These are phyloP conservation scores for Dolichopus griseipennis DNA, from an alignment of 2,888 invertebrate species.

Conservation along the genomic window DNA sequence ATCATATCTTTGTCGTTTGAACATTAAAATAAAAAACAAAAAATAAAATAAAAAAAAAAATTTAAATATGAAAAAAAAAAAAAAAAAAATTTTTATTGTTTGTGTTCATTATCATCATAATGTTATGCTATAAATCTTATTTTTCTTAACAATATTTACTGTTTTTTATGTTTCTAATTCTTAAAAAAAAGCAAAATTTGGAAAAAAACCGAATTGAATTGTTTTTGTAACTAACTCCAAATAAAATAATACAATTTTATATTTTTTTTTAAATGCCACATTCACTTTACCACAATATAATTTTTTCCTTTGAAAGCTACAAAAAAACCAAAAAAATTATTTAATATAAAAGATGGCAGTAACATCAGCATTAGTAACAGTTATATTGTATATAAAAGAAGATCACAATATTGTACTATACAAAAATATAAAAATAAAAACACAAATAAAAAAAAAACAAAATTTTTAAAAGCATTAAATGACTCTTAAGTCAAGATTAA, in stretches of 20 bases:
- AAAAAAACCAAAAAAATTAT: no score
- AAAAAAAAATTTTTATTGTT: background rate
- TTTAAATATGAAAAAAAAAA: no score
- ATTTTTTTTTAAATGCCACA: background rate
- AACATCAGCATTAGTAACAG: no score
- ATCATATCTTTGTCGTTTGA: background rate
- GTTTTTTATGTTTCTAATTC: no score
- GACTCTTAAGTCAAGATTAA: conserved; percentile 4
- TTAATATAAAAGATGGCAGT: no score
- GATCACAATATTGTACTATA: no score
- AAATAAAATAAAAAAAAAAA: background rate
- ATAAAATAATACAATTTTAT: no score
- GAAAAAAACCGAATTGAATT: no score
- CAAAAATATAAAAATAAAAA: background rate
- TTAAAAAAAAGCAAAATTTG: no score
- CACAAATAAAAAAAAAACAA: no score
- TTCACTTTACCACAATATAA: background rate
- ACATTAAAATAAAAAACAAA: background rate
- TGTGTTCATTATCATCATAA: conserved; percentile 3
- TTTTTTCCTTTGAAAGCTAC: background rate
- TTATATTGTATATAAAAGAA: no score
- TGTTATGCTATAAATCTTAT: conserved; percentile 4
- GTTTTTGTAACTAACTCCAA: background rate
- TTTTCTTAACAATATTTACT: background rate
- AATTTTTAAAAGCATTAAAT: background rate